Conservation (phyloP, 1,140 invertebrate species). For the Rhyzopertha dominica region DNA sequence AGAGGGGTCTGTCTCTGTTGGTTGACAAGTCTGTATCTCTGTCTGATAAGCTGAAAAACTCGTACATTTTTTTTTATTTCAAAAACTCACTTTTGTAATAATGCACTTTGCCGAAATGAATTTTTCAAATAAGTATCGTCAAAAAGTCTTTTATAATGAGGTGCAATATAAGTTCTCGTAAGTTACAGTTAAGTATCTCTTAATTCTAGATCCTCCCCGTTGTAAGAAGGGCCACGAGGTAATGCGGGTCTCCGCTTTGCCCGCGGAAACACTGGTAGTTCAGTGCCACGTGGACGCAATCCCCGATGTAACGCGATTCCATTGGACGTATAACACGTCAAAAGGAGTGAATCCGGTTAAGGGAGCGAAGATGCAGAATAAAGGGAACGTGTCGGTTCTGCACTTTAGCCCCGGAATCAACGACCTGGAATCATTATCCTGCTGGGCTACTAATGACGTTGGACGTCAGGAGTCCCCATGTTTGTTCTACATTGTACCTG, state of each 20-base stretch:
- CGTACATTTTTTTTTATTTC: too few species aligned
- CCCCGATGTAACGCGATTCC: slow-evolving; percentile 64
- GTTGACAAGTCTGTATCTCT: too few species aligned
- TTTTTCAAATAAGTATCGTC: too few species aligned
- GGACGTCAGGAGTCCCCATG: slow-evolving; percentile 77
- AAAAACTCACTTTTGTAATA: too few species aligned
- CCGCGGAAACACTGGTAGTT: slow-evolving; percentile 56
- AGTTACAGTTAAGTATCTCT: neutral
- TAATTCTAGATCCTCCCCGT: slow-evolving; percentile 55
- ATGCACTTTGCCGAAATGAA: too few species aligned
- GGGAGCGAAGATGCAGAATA: slow-evolving; percentile 52
- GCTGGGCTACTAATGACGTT: slow-evolving; percentile 79
- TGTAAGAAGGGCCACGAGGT: slow-evolving; percentile 56
- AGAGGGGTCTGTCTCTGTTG: too few species aligned
- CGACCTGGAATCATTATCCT: slow-evolving; percentile 77
- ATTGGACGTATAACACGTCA: slow-evolving; percentile 75
- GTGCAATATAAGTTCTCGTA: slow-evolving; percentile 4
- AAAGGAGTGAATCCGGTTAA: slow-evolving; percentile 63
- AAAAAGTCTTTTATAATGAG: too few species aligned
- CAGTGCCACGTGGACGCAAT: slow-evolving; percentile 80
- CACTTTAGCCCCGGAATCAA: slow-evolving; percentile 59
- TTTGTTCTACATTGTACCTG: slow-evolving; percentile 72
- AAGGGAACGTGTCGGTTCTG: slow-evolving; percentile 62
- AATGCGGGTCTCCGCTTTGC: slow-evolving; percentile 55
- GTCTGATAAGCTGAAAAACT: too few species aligned